Evolutionary conservation across 2,113 vertebrate species (phyloP), one percentile per base, ranked within the genome.

Genomic region (Cacatua alba): DNA sequence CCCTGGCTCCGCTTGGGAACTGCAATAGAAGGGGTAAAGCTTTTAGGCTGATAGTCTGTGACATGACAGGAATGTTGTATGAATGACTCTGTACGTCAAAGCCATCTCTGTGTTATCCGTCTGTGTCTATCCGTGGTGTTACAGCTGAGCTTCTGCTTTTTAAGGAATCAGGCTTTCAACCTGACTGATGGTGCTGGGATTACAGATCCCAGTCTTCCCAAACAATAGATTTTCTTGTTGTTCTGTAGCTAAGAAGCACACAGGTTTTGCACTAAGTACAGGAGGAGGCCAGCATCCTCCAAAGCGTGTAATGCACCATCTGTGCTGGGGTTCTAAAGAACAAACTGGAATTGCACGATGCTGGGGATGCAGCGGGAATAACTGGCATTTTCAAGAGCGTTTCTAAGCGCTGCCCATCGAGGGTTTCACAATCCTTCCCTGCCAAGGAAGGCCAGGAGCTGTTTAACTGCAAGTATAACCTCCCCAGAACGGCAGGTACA

Each of bases 51-150:
- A 3, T 5, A 20, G 14, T 35, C 25, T 28, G 75, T 59, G 82
- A 18, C 4, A 0, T 3, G 53, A 16, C 53, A 63, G 53, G 44
- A 29, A 10, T 0, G 29, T 9, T 44, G 76, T 26, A 43, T 7
- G 59, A 85, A 23, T 0, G 1, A 10, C n/a, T 43, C 51, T 3
- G 3, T 17, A 25, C 1, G 1, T 46, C 83, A 71, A 6, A 84
- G 29, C 77, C 65, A 8, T 7, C 87, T 31, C 71, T 21, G 57
- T 6, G 16, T 44, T 44, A 26, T 28, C 78, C 6, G 0, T 8
- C 37, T 43, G 41, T 31, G 1, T 31, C 1, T 21, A 15, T 5
- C 76, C 0, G 0, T 26, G 90, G 31, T 26, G 4, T 39, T 64
- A 25, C 23, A 24, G 76, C 41, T 1, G 2, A 81, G 43, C 13